A percentile compares a stretch with the other conserved stretches of the same genome.
Evolutionary conservation across 2,888 invertebrate species (phyloP).

Genomic region (Balanococcus diminutus): DNA sequence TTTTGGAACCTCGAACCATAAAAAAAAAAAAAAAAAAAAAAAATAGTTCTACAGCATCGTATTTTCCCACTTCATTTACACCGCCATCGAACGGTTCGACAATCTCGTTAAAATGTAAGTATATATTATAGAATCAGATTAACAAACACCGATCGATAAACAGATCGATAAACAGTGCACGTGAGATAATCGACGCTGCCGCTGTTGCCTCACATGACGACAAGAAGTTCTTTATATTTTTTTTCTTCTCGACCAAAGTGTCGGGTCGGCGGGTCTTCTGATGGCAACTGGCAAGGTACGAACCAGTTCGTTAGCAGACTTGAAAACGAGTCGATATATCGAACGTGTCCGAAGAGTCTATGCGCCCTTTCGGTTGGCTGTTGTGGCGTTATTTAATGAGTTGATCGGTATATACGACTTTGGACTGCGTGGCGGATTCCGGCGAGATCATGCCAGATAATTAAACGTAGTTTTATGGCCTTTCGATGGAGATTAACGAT

Average conservation of each 20-base stretch:
- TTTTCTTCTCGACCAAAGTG: not conserved
- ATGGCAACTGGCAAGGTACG: too few species aligned
- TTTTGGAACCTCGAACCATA: not conserved
- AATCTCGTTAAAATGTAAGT: slow-evolving; percentile 18
- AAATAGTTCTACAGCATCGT: not conserved
- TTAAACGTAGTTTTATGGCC: slow-evolving; percentile 2
- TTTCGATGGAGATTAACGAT: not conserved
- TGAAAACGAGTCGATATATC: not conserved
- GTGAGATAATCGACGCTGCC: not conserved
- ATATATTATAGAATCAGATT: not conserved
- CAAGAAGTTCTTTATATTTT: not conserved
- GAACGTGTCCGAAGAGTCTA: not conserved
- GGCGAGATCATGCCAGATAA: not conserved
- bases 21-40: not conserved
- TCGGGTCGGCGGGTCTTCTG: not conserved
- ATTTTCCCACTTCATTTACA: not conserved
- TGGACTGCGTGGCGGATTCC: not conserved
- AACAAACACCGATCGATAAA: not conserved
- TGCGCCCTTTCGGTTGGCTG: not conserved
- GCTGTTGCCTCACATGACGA: not conserved
- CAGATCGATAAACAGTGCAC: not conserved
- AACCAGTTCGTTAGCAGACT: slow-evolving; percentile 6
- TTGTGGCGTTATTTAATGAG: not conserved
- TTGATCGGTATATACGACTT: too few species aligned
- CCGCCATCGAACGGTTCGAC: not conserved